These are phyloP conservation scores for Salminus brasiliensis DNA, from an alignment of 2,113 vertebrate species.

Conservation along the genomic window DNA sequence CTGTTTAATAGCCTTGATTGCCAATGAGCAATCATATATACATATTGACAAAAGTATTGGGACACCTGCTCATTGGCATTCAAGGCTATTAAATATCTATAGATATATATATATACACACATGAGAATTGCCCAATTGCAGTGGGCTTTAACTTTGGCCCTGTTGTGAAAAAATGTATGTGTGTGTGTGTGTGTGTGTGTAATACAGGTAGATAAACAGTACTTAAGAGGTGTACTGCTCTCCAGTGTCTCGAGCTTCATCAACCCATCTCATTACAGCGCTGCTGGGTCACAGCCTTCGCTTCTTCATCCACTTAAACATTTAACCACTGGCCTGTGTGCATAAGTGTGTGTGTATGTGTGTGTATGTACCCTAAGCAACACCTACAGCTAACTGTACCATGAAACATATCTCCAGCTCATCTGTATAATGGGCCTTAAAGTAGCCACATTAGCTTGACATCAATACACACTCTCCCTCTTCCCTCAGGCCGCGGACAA, in stretches of 20 bases:
- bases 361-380: background rate
- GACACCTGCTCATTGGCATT: too few relatives aligned
- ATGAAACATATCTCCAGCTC: conserved; percentile 24
- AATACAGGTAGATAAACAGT: background rate
- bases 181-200: too few relatives aligned
- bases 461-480: conserved; percentile 40
- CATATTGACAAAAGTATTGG: too few relatives aligned
- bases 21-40: too few relatives aligned
- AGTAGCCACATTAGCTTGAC: conserved; percentile 16
- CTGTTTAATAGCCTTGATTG: too few relatives aligned
- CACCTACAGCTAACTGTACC: background rate
- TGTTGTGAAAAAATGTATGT: too few relatives aligned
- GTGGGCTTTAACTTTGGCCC: too few relatives aligned
- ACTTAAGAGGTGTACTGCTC: conserved; percentile 56
- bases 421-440: conserved; percentile 42
- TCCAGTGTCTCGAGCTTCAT: conserved; percentile 73
- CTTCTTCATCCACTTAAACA: background rate
- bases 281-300: conserved; percentile 56
- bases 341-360: conserved; percentile 17
- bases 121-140: too few relatives aligned
- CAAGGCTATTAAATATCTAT: too few relatives aligned
- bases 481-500: conserved; percentile 39
- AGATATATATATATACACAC: too few relatives aligned
- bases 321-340: background rate
- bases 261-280: conserved; percentile 64